Evolutionary conservation across 2,113 vertebrate species (phyloP), one percentile per base, ranked within the genome.

Genomic region (Cinclus mexicanus): DNA sequence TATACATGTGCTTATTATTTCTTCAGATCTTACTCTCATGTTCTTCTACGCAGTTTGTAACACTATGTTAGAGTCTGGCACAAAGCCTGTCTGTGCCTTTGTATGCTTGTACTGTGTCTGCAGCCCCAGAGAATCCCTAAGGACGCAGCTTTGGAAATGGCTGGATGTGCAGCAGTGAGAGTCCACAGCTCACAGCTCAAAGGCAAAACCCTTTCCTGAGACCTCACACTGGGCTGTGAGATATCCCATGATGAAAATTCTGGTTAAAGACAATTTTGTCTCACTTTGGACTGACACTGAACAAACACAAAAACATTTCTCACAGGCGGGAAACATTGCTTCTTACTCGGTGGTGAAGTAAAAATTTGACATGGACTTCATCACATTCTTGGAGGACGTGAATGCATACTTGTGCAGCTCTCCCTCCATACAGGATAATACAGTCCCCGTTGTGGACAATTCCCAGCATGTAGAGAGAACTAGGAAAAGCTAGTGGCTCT

Each of bases 1-100:
- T 52, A 5, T 28, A 11, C 0, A 2, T 0, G 0, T 21, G 31
- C 17, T 71, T 61, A 44, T 46, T 84, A 49, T 46, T 91, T 80
- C 35, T 81, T 71, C 71, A 83, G 61, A 59, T 60, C 22, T 70
- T 82, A 29, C 50, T 72, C n/a, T 46, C 2, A 1, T n/a, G 6
- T 71, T 83, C 29, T 59, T 35, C 75, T 50, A 49, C 67, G 39
- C 29, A 64, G 15, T 60, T 67, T 25, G 15, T 39, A 57, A n/a
- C 23, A 37, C 14, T 39, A 3, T 6, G 10, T 39, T 15, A 28
- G 23, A 75, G 26, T 11, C 21, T 56, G 39, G 16, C 25, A 46
- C 31, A 85, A 89, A 76, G 68, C 25, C 18, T 14, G 4, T 14
- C 26, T 47, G 26, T 61, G 61, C 9, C 42, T 63, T 44, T 68